Evolutionary conservation across 2,888 invertebrate species (phyloP).

Genomic region (Metalampra italica): DNA sequence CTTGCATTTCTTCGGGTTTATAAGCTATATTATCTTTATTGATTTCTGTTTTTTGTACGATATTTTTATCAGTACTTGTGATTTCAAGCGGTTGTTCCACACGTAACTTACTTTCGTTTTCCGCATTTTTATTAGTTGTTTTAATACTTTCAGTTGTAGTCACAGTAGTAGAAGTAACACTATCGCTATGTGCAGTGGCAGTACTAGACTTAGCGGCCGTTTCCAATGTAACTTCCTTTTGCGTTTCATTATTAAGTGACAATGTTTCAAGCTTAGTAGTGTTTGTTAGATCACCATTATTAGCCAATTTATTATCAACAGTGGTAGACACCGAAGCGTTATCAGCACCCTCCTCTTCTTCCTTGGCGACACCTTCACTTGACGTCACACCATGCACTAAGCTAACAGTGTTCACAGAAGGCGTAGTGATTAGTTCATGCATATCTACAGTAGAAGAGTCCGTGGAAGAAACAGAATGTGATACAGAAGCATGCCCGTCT

Average conservation of each 20-base stretch:
- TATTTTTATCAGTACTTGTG: constrained; percentile 9
- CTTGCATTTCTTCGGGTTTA: constrained; percentile 64
- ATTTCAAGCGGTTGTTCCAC: constrained; percentile 36
- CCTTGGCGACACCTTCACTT: constrained; percentile 26
- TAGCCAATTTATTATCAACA: constrained; percentile 33
- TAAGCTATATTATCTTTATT: constrained; percentile 45
- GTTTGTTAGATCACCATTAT: constrained; percentile 53
- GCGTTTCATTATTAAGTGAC: constrained; percentile 11
- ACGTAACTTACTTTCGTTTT: constrained; percentile 11
- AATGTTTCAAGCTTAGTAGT: constrained; percentile 25
- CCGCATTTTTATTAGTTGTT: constrained; percentile 13
- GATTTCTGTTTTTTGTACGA: constrained; percentile 11
- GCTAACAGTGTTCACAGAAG: constrained; percentile 62
- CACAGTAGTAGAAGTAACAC: not conserved
- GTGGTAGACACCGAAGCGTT: constrained; percentile 50
- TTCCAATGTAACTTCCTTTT: constrained; percentile 11
- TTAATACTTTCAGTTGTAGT: constrained; percentile 5
- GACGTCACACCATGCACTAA: constrained; percentile 71
- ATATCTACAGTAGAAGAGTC: constrained; percentile 68
- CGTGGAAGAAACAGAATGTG: constrained; percentile 49
- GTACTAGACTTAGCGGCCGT: constrained; percentile 12
- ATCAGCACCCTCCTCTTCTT: constrained; percentile 30
- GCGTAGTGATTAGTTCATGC: constrained; percentile 70
- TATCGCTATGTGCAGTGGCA: not conserved
- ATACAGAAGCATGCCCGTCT: constrained; percentile 78